Percentiles rank a stretch among this genome's conserved stretches.
Conservation (phyloP, 92 coral and sea anemone genomes). For the Zoanthus sociatus region DNA sequence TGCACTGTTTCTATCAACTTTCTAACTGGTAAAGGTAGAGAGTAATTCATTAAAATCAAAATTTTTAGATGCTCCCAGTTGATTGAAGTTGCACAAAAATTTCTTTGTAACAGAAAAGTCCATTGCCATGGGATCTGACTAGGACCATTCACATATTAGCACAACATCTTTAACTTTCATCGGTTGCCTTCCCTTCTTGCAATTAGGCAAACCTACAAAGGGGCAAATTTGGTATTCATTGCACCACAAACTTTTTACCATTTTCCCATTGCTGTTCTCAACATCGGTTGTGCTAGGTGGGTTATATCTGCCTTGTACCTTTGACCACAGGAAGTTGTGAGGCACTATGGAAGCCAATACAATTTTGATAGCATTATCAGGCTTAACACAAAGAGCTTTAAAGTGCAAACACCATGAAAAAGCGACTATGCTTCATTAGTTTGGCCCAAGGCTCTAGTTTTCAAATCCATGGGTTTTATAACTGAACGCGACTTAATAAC, state of each 20-base stretch:
- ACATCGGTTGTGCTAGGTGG: constrained; percentile 38
- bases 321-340: constrained; percentile 46
- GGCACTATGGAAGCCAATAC: constrained; percentile 28
- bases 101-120: too few species aligned
- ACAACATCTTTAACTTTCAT: constrained; percentile 61
- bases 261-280: constrained; percentile 7
- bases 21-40: too few species aligned
- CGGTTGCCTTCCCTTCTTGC: constrained; percentile 68
- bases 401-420: too few species aligned
- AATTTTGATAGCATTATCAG: constrained; percentile 28
- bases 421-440: too few species aligned
- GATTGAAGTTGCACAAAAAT: too few species aligned
- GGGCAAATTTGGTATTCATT: neutral
- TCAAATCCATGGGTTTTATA: too few species aligned
- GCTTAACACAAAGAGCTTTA: constrained; percentile 37
- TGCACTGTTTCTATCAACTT: too few species aligned
- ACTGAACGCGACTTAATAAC: too few species aligned
- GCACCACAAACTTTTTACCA: neutral
- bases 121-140: too few species aligned
- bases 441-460: too few species aligned
- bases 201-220: constrained; percentile 55
- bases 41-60: too few species aligned
- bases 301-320: constrained; percentile 43
- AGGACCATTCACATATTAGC: neutral
- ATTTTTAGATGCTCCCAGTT: too few species aligned